Base-by-base conservation (phyloP, 2,113 vertebrate genomes). In the Holacanthus passer region DNA sequence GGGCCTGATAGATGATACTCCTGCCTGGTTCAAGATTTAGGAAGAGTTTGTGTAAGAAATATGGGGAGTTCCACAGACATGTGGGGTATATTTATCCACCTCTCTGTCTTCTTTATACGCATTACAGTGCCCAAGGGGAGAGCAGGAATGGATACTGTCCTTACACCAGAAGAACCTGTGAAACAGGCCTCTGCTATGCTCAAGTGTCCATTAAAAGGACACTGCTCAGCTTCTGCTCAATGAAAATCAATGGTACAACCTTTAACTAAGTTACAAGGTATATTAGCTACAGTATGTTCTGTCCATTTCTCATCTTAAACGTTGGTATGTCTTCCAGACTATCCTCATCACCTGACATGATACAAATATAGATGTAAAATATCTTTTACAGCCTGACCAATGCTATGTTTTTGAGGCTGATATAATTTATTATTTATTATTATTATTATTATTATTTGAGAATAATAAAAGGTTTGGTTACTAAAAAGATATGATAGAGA, bases 191-290 rank as follows among this genome's bases (percentile, higher is more conserved):
- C 37, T 73, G 37, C 22, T 22, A 6, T 4, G 12, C 63, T 85
- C 14, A 55, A 80, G 37, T 63, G 62, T 59, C 78, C 67, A 79
- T 89, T 75, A 79, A 60, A 62, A 72, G 74, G 58, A 59, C 12
- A 39, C 48, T 62, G 63, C 53, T 56, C 47, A 29, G 55, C 58
- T 55, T 31, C 59, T 60, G 52, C 60, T 48, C 47, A 62, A 16
- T 68, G 31, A 82, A 65, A 82, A 59, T 73, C 63, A 68, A 73
- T 80, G 12, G 0, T 41, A 22, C 39, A 50, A 55, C 41, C 58
- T 31, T 64, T 55, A 50, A 39, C 31, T 45, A 37, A 43, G 37
- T 77, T 62, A 48, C n/a, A 67, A 29, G 53, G 11, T 53, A 17
- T 24, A 39, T 35, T 65, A 66, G 31, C 31, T 14, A 24, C 32